Evolutionary conservation across 2,888 invertebrate genomes (phyloP), one percentile per base, ranked within the genome.

Genomic region (Synergus itoensis): DNA sequence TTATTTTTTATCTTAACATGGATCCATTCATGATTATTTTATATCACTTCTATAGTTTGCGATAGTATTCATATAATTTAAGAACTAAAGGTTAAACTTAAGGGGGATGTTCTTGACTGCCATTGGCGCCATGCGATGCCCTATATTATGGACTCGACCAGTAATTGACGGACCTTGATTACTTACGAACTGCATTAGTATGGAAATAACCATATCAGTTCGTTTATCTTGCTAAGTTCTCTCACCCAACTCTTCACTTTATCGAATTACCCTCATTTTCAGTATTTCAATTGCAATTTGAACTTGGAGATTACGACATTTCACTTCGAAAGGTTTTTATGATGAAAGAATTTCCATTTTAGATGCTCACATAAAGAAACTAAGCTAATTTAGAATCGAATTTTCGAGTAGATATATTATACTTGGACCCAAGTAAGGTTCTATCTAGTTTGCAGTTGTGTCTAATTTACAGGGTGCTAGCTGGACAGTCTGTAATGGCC

Each of bases 101-200:
- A 73, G 69, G 48, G 28, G 12, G 21, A 69, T 69, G 21, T 48
- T 69, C 28, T 48, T 69, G 21, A 67, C 69, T 45, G 28, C 48
- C 45, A 69, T 69, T 69, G 45, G 28, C 14, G 69, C 28, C 69
- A 48, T 45, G 69, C 69, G 28, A 45, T 69, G 69, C 14, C 69
- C 69, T 69, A 69, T 67, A 67, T 45, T 67, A 67, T 67, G 43
- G 67, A 12, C 45, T 69, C 21, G 69, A 28, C 69, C 18, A 69
- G 28, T 48, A 69, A 69, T 69, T 69, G 69, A 69, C 48, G 45
- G 69, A 45, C 69, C 69, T 45, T 69, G 45, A 69, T 69, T 69
- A 69, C 69, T 48, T 69, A 69, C 14, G 1, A 45, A 45, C 43
- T 41, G 18, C 67, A 67, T 67, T 43, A 18, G 67, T 43, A 67